These are phyloP conservation scores for Diogma glabrata DNA, from an alignment of 2,888 invertebrate genomes.

Conservation along the genomic window DNA sequence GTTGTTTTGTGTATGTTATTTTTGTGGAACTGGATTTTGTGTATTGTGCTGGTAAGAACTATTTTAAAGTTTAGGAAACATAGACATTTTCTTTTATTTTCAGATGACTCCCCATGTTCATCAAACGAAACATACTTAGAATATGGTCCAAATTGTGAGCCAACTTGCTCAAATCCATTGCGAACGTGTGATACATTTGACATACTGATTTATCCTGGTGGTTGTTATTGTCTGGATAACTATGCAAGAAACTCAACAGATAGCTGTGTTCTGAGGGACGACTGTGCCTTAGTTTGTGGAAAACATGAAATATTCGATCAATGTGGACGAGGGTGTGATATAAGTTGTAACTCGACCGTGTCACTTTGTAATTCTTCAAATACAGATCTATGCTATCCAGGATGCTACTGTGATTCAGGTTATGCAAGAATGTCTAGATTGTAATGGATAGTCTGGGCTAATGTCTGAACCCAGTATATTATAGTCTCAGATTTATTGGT, in stretches of 20 bases:
- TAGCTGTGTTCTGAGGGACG: slow-evolving; percentile 23
- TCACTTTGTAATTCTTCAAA: background rate
- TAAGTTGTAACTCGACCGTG: background rate
- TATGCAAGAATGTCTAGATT: too few species aligned
- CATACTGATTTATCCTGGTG: slow-evolving; percentile 25
- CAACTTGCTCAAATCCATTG: background rate
- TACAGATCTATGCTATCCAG: slow-evolving; percentile 25
- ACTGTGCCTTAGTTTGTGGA: background rate
- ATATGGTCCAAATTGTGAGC: slow-evolving; percentile 6
- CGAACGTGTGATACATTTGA: background rate
- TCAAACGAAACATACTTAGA: background rate
- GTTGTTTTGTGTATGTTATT: too few species aligned
- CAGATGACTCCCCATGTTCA: too few species aligned
- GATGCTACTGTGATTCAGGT: slow-evolving; percentile 29
- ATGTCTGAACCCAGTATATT: too few species aligned
- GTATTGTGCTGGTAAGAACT: too few species aligned
- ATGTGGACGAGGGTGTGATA: background rate
- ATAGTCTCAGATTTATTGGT: too few species aligned
- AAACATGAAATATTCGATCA: background rate
- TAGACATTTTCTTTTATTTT: too few species aligned
- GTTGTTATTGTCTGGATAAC: slow-evolving; percentile 29
- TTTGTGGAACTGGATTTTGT: too few species aligned
- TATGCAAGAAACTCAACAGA: slow-evolving; percentile 25
- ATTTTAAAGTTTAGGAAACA: too few species aligned
- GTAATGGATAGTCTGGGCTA: too few species aligned